Conservation (phyloP, 2,888 invertebrate species). For the Eilema depressum region DNA sequence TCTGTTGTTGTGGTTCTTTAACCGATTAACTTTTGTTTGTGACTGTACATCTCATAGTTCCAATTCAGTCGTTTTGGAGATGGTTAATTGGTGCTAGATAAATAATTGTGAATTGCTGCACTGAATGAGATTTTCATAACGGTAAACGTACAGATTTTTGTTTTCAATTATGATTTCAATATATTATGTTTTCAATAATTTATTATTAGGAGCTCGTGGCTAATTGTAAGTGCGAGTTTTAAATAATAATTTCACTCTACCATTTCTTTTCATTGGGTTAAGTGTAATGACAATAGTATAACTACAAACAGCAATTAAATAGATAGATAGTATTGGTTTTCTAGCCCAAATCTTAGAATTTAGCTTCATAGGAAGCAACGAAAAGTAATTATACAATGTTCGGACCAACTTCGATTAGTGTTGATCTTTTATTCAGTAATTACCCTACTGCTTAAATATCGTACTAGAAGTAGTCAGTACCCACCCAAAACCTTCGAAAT, state of each 20-base stretch:
- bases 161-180: too few relatives aligned
- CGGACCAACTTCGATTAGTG: neutral
- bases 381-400: neutral
- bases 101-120: neutral
- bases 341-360: neutral
- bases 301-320: neutral
- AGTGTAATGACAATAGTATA: neutral
- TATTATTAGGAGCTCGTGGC: neutral
- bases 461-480: neutral
- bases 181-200: too few relatives aligned
- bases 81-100: neutral
- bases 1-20: conserved; percentile 54
- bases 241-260: too few relatives aligned
- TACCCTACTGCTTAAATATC: neutral
- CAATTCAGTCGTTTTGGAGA: neutral
- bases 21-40: conserved; percentile 30
- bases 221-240: neutral
- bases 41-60: neutral
- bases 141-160: neutral
- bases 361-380: neutral
- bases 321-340: neutral
- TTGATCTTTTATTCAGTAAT: neutral
- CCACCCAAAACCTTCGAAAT: neutral
- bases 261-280: neutral
- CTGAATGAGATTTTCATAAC: neutral